Base-by-base conservation (phyloP, 2,888 invertebrate species). In the Nineta flava region DNA sequence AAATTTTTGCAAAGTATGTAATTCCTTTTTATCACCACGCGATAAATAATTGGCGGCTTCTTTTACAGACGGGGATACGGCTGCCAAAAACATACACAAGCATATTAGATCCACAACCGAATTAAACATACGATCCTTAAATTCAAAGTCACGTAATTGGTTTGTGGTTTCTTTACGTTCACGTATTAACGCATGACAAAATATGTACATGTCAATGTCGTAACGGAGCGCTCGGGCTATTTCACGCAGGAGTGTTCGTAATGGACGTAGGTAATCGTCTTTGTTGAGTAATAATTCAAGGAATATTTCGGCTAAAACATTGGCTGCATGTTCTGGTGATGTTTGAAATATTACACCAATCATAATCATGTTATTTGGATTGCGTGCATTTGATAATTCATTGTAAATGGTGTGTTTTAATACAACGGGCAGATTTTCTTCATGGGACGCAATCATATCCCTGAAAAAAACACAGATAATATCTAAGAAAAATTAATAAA, bases 321-420 rank as follows among this genome's bases (percentile, higher is more conserved):
- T 80, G 0, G 94, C 87, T 46, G 93, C 85, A 42, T 77, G 74
- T 56, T 87, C 87, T 3, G 90, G 83, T 52, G 84, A 77, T 19
- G 85, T 82, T 66, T 87, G 87, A 62, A 95, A 87, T 68, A 95
- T 83, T 9, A 87, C 86, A 2, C 83, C 84, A 13, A 96, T 74
- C 66, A 95, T 84, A 10, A 88, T 81, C 83, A 95, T 87, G 68
- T 96, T 96, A 71, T 94, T 95, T 0, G 92, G 88, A 69, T 94
- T 93, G 52, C 95, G 78, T 26, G 85, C 82, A 61, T 86, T 85
- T 0, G 94, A 92, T 55, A 96, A 70, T 71, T 96, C 96, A 68
- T 96, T 96, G 72, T 91, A 93, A 51, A 96, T 85, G 0, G 92
- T 91, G 62, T 90, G 87, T 57, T 91, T 92, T 57, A 96, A 71